phyloP scores from a whole-genome alignment of 1,140 invertebrate species.

The Caerostris darwini region DNA sequence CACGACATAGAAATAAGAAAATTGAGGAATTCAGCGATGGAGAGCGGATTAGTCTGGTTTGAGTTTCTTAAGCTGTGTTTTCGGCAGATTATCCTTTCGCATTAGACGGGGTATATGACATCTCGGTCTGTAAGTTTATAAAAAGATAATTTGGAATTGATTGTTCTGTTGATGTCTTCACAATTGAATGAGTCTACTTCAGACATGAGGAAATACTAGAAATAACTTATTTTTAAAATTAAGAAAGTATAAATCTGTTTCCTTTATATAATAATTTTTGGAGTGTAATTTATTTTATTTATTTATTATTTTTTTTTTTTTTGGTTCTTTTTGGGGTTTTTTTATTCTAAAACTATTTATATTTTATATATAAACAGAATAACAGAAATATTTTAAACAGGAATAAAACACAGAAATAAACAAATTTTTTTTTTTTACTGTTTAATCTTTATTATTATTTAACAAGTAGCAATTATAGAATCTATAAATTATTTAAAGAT shows the following conservation, averaged over 20 bases:
- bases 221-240: not conserved
- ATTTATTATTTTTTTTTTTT: too few species aligned
- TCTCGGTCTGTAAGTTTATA: not conserved
- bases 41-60: constrained; percentile 16
- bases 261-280: not conserved
- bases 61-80: not conserved
- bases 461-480: too few species aligned
- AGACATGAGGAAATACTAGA: not conserved
- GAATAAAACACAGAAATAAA: too few species aligned
- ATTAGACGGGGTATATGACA: not conserved
- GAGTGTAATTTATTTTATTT: too few species aligned
- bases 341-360: too few species aligned
- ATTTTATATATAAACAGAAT: too few species aligned
- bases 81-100: not conserved
- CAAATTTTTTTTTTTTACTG: too few species aligned
- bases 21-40: not conserved
- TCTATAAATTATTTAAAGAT: too few species aligned
- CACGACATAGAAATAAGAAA: not conserved
- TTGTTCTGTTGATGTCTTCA: not conserved
- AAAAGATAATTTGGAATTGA: not conserved
- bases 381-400: too few species aligned
- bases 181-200: not conserved
- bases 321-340: too few species aligned
- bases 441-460: too few species aligned
- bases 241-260: not conserved